Conservation (phyloP, 2,113 vertebrate species). For the Numenius arquata region DNA sequence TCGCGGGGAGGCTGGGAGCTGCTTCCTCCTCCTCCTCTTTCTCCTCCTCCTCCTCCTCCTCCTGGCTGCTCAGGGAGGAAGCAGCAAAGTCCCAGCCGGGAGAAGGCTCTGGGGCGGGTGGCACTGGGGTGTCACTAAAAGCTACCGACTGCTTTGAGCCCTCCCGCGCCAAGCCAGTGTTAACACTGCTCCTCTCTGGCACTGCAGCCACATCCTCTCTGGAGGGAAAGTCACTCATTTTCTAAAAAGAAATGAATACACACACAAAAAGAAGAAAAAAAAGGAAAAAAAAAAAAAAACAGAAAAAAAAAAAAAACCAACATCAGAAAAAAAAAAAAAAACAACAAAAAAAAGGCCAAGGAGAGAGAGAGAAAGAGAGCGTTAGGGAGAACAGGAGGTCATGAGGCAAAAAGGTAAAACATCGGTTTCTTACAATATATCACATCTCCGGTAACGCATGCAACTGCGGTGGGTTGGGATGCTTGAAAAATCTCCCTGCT, state of each 20-base stretch:
- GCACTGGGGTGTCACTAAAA: conserved; percentile 66
- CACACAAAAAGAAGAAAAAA: background rate
- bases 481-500: background rate
- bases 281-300: too few relatives aligned
- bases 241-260: conserved; percentile 79
- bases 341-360: conserved; percentile 63
- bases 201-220: conserved; percentile 73
- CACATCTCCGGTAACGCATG: background rate
- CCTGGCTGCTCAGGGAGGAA: conserved; percentile 66
- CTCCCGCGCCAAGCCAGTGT: conserved; percentile 61
- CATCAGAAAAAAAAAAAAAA: conserved; percentile 24
- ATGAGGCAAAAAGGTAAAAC: conserved; percentile 35
- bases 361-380: conserved; percentile 18
- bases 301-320: conserved; percentile 9
- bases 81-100: conserved; percentile 38
- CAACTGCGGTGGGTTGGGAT: background rate
- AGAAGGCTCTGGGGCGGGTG: conserved; percentile 34
- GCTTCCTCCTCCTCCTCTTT: conserved; percentile 43
- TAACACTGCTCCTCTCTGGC: conserved; percentile 61
- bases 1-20: conserved; percentile 18
- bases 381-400: conserved; percentile 62
- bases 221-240: conserved; percentile 65
- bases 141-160: conserved; percentile 62
- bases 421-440: background rate
- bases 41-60: conserved; percentile 65